A percentile compares a stretch with the other conserved stretches of the same genome.
phyloP scores from a whole-genome alignment of 2,113 vertebrate species.

The Hydrochoerus hydrochaeris region DNA sequence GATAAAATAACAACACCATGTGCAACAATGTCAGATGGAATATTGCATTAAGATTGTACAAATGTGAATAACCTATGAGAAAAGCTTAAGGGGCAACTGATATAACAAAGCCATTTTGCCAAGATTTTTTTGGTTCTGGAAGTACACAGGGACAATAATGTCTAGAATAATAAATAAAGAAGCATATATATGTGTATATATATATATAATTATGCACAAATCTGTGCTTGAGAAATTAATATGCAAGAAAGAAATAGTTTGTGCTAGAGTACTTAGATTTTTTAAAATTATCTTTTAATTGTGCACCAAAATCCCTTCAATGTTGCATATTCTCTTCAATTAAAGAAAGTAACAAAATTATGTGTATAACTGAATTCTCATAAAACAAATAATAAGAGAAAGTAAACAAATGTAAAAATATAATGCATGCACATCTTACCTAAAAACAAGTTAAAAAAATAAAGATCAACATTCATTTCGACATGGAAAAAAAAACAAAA shows the following conservation, averaged over 20 bases:
- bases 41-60: neutral
- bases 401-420: neutral
- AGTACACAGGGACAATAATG: neutral
- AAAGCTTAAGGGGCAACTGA: neutral
- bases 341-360: neutral
- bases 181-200: neutral
- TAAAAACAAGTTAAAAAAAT: neutral
- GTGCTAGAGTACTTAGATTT: neutral
- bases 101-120: neutral
- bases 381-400: neutral
- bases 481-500: neutral
- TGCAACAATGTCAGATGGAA: neutral
- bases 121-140: slow-evolving; percentile 6
- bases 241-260: neutral
- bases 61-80: neutral
- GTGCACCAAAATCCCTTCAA: neutral
- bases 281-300: neutral
- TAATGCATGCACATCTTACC: neutral
- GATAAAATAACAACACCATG: slow-evolving; percentile 15
- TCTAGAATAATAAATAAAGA: neutral
- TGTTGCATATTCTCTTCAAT: neutral
- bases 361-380: neutral
- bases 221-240: neutral
- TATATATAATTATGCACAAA: neutral
- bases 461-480: neutral